A percentile compares a stretch with the other conserved stretches of the same genome.
Evolutionary conservation across 2,888 invertebrate species (phyloP).

Genomic region (Polyommatus iphigenia): DNA sequence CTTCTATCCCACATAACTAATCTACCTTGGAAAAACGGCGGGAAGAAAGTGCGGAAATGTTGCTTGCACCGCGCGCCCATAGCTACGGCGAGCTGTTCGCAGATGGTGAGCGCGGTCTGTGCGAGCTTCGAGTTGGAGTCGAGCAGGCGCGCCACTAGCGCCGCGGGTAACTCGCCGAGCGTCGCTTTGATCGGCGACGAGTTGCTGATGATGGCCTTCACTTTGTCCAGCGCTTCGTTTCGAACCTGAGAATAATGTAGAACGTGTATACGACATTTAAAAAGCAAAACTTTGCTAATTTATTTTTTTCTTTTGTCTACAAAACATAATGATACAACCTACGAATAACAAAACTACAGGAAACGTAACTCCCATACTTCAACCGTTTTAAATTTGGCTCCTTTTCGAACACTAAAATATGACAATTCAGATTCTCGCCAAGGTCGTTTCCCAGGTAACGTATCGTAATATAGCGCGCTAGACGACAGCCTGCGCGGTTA

Average conservation of each 20-base stretch:
- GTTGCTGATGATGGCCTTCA: slow-evolving; percentile 85
- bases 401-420: no score
- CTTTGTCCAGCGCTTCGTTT: slow-evolving; percentile 87
- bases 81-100: slow-evolving; percentile 88
- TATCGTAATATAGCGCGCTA: no score
- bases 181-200: slow-evolving; percentile 90
- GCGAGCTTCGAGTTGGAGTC: slow-evolving; percentile 97
- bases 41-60: slow-evolving; percentile 90
- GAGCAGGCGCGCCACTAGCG: slow-evolving; percentile 86
- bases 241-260: slow-evolving; percentile 69
- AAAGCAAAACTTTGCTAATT: no score
- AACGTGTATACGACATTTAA: neutral
- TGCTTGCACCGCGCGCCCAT: slow-evolving; percentile 91
- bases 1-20: neutral
- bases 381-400: no score
- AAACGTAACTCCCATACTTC: no score
- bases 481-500: no score
- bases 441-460: no score
- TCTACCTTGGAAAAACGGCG: slow-evolving; percentile 91
- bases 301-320: no score
- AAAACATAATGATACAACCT: no score
- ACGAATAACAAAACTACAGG: no score
- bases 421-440: no score
- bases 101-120: slow-evolving; percentile 89
- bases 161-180: slow-evolving; percentile 91